Evolutionary conservation across 1,140 invertebrate species (phyloP), one percentile per base, ranked within the genome.

Genomic region (Mylabris phalerata): DNA sequence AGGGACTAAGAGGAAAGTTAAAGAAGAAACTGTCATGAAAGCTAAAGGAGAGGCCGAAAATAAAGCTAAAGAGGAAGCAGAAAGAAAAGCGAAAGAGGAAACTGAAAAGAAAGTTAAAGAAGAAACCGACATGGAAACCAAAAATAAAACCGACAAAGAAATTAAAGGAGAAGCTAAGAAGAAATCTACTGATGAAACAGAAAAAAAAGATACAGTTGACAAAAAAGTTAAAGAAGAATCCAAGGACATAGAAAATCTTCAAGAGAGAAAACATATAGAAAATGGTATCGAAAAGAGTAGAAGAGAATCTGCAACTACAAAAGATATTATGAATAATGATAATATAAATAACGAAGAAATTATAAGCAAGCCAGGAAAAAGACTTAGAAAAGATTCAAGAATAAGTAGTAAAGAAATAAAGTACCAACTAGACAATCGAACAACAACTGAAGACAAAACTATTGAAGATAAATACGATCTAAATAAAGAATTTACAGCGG

Each of bases 41-140:
- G 48, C 65, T 13, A 57, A 60, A 45, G 40, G 54, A 48, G 48
- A 59, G 51, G 19, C 63, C 0, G 59, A 70, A 47, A 46, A 59
- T 38, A 62, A 61, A 11, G 48, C 64, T 11, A 56, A 48, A 50
- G 66, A 68, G n/a, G 71, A 71, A 25, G 61, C 65, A 45, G 59
- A 64, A 49, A 60, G 39, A 26, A 57, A 63, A 58, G 38, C 45
- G 26, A 49, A 63, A 10, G 38, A 45, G 11, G 44, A 49, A 49
- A 49, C 57, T 24, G 60, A 63, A 56, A 3, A 39, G 50, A 50
- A 55, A 45, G 27, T 44, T 1, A 47, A 67, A 24, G 67, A 69
- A 13, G 70, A 72, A 26, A 60, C 26, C 42, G 59, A 64, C 42
- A 62, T 39, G 19, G 55, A 63, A 57, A 27, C 49, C 27, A 50